Base-by-base conservation (phyloP, 2,113 vertebrate genomes). In the Leucoraja erinaceus region DNA sequence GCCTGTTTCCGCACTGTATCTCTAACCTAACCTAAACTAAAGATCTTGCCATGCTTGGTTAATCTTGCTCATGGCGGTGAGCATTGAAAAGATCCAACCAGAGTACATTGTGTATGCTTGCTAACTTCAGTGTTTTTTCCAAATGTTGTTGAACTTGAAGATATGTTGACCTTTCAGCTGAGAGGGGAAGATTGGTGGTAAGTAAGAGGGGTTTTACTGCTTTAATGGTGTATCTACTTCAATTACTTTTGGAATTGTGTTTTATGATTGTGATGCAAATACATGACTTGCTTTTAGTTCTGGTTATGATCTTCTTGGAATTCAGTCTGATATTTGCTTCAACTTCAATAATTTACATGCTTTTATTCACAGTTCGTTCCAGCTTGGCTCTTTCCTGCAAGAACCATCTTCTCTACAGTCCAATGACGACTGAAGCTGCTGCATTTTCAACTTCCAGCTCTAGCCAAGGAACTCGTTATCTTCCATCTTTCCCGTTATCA, bases 401-500 rank as follows among this genome's bases (percentile, higher is more conserved):
- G 94, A 93, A 94, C 8, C 96, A 94, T 88, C 93, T 95, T 10
- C 95, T 97, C 93, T 95, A 95, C 38, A 95, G 94, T 93, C 97
- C 96, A 93, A 94, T 95, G 91, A 95, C 94, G 88, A 95, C 96
- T 90, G 98, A 98, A 93, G 95, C 94, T 47, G 94, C 94, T 0
- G 93, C 96, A 79, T 95, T 94, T 20, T 94, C 94, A 81, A 93
- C 93, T 81, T n/a, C 95, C 31, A 93, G 14, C 28, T 33, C 93
- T 33, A 95, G 94, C 93, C 95, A 96, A n/a, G 96, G 97, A 93
- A 66, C 95, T 92, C 96, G 97, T 94, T 94, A 97, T 56, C 96
- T 98, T 94, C 98, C 98, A 5, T 97, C 97, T 56, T 97, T 95
- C 94, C 97, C 98, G 0, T 95, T 98, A 56, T 97, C 95, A 20